Conservation (phyloP, 2,797 vertebrate genomes). For the Hypotaenidia philippensis region DNA sequence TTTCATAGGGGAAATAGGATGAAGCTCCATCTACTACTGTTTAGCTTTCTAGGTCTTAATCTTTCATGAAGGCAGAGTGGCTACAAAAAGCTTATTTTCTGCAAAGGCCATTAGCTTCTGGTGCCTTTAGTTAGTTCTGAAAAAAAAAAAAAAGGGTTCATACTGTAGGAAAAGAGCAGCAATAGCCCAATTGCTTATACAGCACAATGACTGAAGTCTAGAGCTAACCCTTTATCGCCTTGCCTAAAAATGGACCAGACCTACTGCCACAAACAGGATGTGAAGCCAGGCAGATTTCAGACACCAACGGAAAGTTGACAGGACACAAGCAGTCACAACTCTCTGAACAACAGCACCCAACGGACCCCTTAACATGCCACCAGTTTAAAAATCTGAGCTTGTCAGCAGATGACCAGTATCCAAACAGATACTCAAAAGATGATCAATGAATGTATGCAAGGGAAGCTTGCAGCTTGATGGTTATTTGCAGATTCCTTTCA, state of each 20-base stretch:
- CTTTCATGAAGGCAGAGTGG: background rate
- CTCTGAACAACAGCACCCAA: background rate
- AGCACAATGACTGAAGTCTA: background rate
- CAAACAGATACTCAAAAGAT: background rate
- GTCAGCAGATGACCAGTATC: background rate
- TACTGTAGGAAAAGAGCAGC: background rate
- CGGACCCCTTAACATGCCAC: background rate
- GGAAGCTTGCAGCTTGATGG: background rate
- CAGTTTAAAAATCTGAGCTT: background rate
- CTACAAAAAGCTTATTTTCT: background rate
- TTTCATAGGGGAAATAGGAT: background rate
- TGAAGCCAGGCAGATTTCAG: slow-evolving; percentile 10
- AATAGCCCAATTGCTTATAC: background rate
- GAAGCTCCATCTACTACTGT: background rate
- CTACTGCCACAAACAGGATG: background rate
- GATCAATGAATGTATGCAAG: background rate
- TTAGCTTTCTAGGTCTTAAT: background rate
- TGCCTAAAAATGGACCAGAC: background rate
- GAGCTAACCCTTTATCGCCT: background rate
- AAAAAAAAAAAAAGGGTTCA: background rate
- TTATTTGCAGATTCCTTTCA: background rate
- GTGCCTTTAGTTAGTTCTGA: background rate
- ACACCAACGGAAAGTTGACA: slow-evolving; percentile 15
- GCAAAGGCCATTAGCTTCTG: background rate
- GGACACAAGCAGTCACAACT: slow-evolving; percentile 5